Conservation (phyloP, 2,888 invertebrate species). For the Phortica okadai region DNA sequence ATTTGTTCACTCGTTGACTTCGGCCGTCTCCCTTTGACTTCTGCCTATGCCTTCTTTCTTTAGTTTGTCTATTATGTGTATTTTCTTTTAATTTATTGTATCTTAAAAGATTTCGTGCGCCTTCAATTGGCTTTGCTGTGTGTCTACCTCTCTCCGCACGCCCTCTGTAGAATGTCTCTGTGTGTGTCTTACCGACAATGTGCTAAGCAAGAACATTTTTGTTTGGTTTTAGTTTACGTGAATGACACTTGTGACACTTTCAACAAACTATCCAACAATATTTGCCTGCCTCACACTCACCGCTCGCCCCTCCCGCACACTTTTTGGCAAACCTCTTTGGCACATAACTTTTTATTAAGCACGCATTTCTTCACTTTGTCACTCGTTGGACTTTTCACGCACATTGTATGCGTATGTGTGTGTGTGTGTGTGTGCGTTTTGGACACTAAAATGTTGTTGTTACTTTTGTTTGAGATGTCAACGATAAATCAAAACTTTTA, state of each 20-base stretch:
- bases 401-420: background rate
- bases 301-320: no score
- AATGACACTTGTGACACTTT: constrained; percentile 64
- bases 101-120: no score
- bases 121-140: no score
- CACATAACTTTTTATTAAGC: constrained; percentile 37
- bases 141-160: no score
- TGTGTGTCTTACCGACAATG: no score
- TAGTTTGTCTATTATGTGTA: background rate
- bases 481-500: constrained; percentile 69
- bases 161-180: no score
- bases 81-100: no score
- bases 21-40: constrained; percentile 34
- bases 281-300: no score
- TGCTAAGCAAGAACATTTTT: background rate
- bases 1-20: constrained; percentile 46
- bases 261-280: no score
- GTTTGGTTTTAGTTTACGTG: constrained; percentile 44
- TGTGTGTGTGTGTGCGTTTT: background rate
- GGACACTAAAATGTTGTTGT: constrained; percentile 29
- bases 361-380: constrained; percentile 53
- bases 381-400: constrained; percentile 1
- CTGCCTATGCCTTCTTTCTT: background rate
- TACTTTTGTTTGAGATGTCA: constrained; percentile 60
- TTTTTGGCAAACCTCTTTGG: background rate